Base-by-base conservation (phyloP, 2,113 vertebrate genomes). In the Pterophyllum scalare region DNA sequence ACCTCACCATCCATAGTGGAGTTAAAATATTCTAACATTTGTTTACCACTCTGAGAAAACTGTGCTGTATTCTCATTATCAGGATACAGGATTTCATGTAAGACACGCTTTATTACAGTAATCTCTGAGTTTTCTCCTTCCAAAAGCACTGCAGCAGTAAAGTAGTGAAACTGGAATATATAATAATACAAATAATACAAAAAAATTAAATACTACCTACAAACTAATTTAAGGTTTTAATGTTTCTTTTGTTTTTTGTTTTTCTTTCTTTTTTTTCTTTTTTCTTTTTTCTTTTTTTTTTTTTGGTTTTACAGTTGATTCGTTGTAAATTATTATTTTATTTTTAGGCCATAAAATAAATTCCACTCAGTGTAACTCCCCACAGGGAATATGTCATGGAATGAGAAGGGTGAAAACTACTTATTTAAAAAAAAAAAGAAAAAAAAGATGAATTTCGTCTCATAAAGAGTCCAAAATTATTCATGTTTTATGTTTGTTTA, bases 101-200 rank as follows among this genome's bases (percentile, higher is more conserved):
- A 49, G 0, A 0, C 26, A 7, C 5, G 6, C 15, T 70, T 49
- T 31, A 31, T 70, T 13, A 49, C 3, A 28, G 2, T 22, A 20
- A 31, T 70, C 0, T 52, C 20, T 70, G 24, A 6, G 12, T 49
- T 28, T 70, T 38, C 43, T 12, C 24, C 49, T 52, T 70, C 17
- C 59, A 60, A 31, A 20, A 70, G 6, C 43, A 8, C 43, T 70
- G 43, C 17, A 70, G 1, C 65, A 70, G 65, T 49, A 28, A 70
- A 20, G 28, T 13, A 28, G 65, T 15, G 28, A 3, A 49, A 17
- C 0, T 20, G 40, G 0, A 28, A 3, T 28, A 49, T 52, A 70
- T 52, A 49, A 52, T 52, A 70, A 70, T 52, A 70, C 3, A 56
- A 56, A 17, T 20, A 52, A 67, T 49, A 7, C 40, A 28, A 49